phyloP scores from a whole-genome alignment of 2,888 invertebrate genomes.

The Hemithea aestivaria region DNA sequence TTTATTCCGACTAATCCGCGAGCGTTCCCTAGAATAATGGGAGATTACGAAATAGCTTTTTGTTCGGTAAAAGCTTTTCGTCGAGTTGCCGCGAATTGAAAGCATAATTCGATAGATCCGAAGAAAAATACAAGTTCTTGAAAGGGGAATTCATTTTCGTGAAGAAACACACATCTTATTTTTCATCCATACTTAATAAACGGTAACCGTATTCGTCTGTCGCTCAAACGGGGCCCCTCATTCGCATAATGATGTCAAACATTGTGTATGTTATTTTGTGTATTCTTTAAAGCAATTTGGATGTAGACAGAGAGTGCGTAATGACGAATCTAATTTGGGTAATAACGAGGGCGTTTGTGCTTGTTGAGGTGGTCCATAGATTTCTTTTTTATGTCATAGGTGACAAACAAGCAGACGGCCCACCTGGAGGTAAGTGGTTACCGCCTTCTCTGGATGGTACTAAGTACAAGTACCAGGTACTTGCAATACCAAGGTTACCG shows the following conservation, averaged over 20 bases:
- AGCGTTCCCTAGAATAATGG: slow-evolving; percentile 12
- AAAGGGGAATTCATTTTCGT: slow-evolving; percentile 22
- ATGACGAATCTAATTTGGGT: slow-evolving; percentile 17
- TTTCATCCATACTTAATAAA: slow-evolving; percentile 23
- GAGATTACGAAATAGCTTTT: slow-evolving; percentile 11
- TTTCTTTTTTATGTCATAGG: too few species aligned
- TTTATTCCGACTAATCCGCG: background rate
- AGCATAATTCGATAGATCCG: slow-evolving; percentile 21
- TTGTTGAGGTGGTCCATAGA: too few species aligned
- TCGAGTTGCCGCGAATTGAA: slow-evolving; percentile 14
- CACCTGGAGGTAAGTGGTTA: too few species aligned
- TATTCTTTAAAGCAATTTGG: slow-evolving; percentile 20
- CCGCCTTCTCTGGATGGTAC: too few species aligned
- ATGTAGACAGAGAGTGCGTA: slow-evolving; percentile 13
- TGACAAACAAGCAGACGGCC: too few species aligned
- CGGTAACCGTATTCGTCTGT: slow-evolving; percentile 19
- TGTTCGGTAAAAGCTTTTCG: slow-evolving; percentile 12
- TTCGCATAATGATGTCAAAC: slow-evolving; percentile 22
- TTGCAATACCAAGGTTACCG: too few species aligned
- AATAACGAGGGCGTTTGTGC: too few species aligned
- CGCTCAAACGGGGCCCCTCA: slow-evolving; percentile 20
- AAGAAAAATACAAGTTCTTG: slow-evolving; percentile 23
- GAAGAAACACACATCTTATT: slow-evolving; percentile 22
- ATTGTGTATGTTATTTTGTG: slow-evolving; percentile 21
- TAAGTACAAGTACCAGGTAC: too few species aligned